These are phyloP conservation scores for Tuberolachnus salignus DNA, from an alignment of 2,888 invertebrate species.

Conservation along the genomic window DNA sequence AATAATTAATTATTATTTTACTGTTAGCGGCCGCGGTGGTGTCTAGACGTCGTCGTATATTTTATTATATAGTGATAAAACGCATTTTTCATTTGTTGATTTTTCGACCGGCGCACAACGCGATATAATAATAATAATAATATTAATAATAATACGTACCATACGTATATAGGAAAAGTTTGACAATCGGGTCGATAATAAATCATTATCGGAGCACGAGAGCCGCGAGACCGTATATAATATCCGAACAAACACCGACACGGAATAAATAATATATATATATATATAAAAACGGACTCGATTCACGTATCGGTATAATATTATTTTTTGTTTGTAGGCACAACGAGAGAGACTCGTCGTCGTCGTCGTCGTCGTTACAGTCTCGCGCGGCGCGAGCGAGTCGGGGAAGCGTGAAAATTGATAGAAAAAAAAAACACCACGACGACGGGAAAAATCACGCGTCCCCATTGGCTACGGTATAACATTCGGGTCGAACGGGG, in stretches of 20 bases:
- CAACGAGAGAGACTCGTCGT: not conserved
- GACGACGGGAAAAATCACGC: constrained; percentile 20
- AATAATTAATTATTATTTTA: constrained; percentile 45
- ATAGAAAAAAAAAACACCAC: not conserved
- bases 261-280: not conserved
- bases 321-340: not conserved
- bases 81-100: constrained; percentile 51
- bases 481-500: constrained; percentile 15
- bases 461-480: constrained; percentile 45
- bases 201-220: constrained; percentile 33
- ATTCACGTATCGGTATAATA: not conserved
- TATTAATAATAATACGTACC: no score
- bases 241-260: not conserved
- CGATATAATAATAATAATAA: not conserved
- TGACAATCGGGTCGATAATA: constrained; percentile 55
- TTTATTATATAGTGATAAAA: constrained; percentile 29
- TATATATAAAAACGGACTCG: not conserved
- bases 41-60: constrained; percentile 45
- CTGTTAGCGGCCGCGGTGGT: constrained; percentile 16
- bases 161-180: constrained; percentile 30
- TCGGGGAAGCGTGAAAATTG: constrained; percentile 33
- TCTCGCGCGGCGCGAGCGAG: not conserved
- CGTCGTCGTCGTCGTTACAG: not conserved
- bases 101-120: constrained; percentile 22
- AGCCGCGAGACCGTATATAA: not conserved